These are phyloP conservation scores for Mechanitis messenoides DNA, from an alignment of 2,888 invertebrate genomes.

Conservation along the genomic window DNA sequence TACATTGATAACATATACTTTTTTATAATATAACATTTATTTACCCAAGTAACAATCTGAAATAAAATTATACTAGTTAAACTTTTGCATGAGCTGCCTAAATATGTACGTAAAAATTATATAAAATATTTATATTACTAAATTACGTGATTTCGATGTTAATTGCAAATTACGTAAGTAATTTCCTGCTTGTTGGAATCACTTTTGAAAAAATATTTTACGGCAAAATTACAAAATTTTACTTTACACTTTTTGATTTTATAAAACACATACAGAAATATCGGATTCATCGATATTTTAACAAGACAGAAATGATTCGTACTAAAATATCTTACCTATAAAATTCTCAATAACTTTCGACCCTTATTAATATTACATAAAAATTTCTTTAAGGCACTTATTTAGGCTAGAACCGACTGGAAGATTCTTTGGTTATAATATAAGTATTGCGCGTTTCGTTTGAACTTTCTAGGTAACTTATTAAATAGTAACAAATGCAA, in stretches of 20 bases:
- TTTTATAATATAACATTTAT: too few species aligned
- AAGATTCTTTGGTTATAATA: slow-evolving; percentile 69
- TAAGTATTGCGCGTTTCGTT: slow-evolving; percentile 60
- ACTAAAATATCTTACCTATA: slow-evolving; percentile 29
- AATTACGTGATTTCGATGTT: too few species aligned
- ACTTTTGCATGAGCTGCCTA: too few species aligned
- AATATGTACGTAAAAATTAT: too few species aligned
- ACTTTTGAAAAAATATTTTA: too few species aligned
- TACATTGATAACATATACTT: too few species aligned
- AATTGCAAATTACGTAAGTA: too few species aligned
- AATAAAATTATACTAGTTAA: too few species aligned
- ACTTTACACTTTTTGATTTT: neutral
- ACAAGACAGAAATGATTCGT: slow-evolving; percentile 19
- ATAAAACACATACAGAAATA: neutral
- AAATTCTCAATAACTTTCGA: slow-evolving; percentile 35
- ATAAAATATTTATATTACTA: too few species aligned
- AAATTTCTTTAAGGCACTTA: slow-evolving; percentile 36
- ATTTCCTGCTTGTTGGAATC: too few species aligned
- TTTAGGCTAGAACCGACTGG: slow-evolving; percentile 58
- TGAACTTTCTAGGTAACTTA: slow-evolving; percentile 72
- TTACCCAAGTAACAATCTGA: too few species aligned
- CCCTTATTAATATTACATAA: slow-evolving; percentile 29
- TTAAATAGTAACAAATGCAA: slow-evolving; percentile 64
- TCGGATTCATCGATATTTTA: slow-evolving; percentile 1
- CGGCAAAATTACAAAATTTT: neutral